phyloP scores from a whole-genome alignment of 2,888 invertebrate genomes.

The Leptogaster cylindrica region DNA sequence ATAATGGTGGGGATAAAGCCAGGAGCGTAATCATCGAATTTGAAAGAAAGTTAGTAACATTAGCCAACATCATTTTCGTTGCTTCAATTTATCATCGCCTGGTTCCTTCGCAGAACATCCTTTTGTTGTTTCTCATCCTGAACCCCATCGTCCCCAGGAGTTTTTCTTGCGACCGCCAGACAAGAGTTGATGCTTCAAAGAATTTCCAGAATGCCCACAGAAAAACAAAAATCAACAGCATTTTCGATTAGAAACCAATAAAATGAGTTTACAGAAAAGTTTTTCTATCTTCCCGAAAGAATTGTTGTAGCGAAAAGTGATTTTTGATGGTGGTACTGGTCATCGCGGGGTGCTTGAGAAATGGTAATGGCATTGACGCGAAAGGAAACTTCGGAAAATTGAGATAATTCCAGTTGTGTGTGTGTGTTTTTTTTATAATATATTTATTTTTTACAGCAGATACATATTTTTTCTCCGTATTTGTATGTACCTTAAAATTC shows the following conservation, averaged over 20 bases:
- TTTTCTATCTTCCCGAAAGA: conserved; percentile 11
- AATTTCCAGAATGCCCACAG: neutral
- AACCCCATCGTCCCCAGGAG: conserved; percentile 26
- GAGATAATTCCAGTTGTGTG: too few species aligned
- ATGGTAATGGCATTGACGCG: too few species aligned
- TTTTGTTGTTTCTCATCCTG: conserved; percentile 12
- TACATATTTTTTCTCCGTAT: too few species aligned
- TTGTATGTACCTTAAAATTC: too few species aligned
- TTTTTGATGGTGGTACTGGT: too few species aligned
- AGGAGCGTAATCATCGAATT: neutral
- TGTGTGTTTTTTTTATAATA: too few species aligned
- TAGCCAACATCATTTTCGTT: conserved; percentile 38
- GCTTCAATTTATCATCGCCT: conserved; percentile 39
- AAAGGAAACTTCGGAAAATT: too few species aligned
- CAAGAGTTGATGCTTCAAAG: conserved; percentile 5
- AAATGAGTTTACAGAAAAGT: conserved; percentile 23
- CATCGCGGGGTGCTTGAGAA: too few species aligned
- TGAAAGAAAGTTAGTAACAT: conserved; percentile 17
- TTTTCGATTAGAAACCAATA: neutral
- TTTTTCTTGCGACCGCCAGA: neutral
- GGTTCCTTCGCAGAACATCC: neutral
- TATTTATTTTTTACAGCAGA: too few species aligned
- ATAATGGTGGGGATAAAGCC: neutral
- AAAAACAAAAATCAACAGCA: neutral
- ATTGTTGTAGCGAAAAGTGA: neutral